Conservation (phyloP, 2,797 vertebrate species). For the Gouania willdenowi region DNA sequence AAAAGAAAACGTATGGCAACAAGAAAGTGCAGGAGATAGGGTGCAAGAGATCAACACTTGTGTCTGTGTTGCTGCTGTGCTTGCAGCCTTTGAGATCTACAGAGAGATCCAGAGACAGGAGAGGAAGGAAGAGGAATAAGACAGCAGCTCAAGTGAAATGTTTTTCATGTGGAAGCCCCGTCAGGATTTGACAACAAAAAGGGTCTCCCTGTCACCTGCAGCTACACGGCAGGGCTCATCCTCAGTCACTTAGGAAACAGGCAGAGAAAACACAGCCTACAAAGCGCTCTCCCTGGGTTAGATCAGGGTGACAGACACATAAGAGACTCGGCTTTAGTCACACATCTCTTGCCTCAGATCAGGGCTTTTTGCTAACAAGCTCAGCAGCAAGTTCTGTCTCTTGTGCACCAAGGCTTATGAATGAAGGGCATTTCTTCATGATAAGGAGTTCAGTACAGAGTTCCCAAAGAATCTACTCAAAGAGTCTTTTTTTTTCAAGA, state of each 20-base stretch:
- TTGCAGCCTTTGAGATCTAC: conserved; percentile 59
- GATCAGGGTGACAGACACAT: conserved; percentile 74
- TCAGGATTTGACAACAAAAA: conserved; percentile 72
- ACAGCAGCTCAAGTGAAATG: conserved; percentile 49
- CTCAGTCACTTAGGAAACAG: conserved; percentile 45
- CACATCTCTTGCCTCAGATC: conserved; percentile 66
- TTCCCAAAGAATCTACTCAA: conserved; percentile 50
- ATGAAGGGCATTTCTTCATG: conserved; percentile 51
- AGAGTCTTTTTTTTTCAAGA: conserved; percentile 52
- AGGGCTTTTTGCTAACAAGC: conserved; percentile 73
- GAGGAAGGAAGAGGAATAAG: conserved; percentile 45
- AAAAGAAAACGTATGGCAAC: too few species aligned
- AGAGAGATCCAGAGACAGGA: conserved; percentile 47
- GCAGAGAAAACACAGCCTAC: conserved; percentile 47
- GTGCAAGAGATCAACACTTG: conserved; percentile 40
- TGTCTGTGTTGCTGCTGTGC: conserved; percentile 32
- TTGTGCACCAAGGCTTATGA: conserved; percentile 39
- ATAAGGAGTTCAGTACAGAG: conserved; percentile 55
- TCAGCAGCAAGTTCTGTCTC: conserved; percentile 44
- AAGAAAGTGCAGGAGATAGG: conserved; percentile 7
- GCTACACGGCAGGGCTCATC: conserved; percentile 61
- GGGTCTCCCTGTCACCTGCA: conserved; percentile 72
- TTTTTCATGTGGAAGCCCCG: conserved; percentile 66
- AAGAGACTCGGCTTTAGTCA: conserved; percentile 66
- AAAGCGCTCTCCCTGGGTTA: conserved; percentile 66